A percentile compares a stretch with the other conserved stretches of the same genome.
These are phyloP conservation scores for Heterodera filipjevi DNA, from an alignment of 2,888 invertebrate species.

Conservation along the genomic window DNA sequence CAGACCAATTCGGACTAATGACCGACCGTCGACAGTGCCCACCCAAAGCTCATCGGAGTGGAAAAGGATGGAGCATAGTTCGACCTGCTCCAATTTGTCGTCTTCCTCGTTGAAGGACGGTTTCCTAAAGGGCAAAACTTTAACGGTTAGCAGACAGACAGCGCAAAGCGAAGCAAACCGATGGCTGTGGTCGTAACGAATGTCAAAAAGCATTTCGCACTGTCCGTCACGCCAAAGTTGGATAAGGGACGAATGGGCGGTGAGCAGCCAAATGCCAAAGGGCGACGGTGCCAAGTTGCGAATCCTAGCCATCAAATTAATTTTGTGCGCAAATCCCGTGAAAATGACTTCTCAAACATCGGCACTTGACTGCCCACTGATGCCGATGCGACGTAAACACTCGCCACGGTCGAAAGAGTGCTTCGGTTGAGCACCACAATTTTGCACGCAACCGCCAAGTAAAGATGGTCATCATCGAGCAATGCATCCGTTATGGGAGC, in stretches of 20 bases:
- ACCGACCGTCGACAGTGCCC: slow-evolving; percentile 67
- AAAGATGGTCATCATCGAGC: slow-evolving; percentile 66
- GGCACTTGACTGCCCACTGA: slow-evolving; percentile 57
- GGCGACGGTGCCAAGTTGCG: slow-evolving; percentile 63
- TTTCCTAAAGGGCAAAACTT: slow-evolving; percentile 25
- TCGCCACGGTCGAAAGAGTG: slow-evolving; percentile 51
- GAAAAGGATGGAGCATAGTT: slow-evolving; percentile 67
- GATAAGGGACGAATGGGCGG: slow-evolving; percentile 69
- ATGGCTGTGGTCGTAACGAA: slow-evolving; percentile 64
- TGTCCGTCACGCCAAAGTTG: slow-evolving; percentile 69
- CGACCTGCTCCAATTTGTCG: slow-evolving; percentile 58
- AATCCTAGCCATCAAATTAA: slow-evolving; percentile 31
- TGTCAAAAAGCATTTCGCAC: slow-evolving; percentile 69
- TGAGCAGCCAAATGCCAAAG: slow-evolving; percentile 68
- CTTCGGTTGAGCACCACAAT: slow-evolving; percentile 68
- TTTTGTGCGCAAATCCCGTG: too few species aligned
- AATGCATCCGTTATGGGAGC: slow-evolving; percentile 68
- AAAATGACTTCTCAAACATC: slow-evolving; percentile 46
- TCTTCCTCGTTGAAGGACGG: slow-evolving; percentile 50
- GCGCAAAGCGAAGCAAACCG: slow-evolving; percentile 39
- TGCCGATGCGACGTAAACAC: slow-evolving; percentile 68
- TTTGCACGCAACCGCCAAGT: slow-evolving; percentile 69
- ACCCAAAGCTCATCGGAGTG: slow-evolving; percentile 68
- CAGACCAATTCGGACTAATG: slow-evolving; percentile 51
- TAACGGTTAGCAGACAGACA: neutral